Conservation (phyloP, 1,140 invertebrate species). For the Trigoniulus corallinus region DNA sequence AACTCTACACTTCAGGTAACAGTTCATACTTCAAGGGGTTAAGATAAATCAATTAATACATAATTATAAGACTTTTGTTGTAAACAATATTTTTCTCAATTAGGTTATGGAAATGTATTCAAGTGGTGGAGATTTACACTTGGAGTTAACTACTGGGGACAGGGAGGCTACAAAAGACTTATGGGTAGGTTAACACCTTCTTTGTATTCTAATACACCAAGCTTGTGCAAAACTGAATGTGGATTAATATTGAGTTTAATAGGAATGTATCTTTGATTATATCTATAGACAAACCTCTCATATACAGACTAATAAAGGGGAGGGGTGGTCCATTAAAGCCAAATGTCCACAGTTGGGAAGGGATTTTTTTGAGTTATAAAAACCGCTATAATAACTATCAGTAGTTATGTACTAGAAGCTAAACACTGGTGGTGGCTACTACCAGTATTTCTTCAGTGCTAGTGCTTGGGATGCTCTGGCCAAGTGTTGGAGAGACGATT, state of each 20-base stretch:
- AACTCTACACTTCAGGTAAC: conserved; percentile 61
- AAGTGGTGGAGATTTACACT: conserved; percentile 74
- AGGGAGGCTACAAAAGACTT: conserved; percentile 55
- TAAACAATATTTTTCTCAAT: conserved; percentile 14
- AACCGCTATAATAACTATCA: too few species aligned
- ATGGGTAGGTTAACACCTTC: conserved; percentile 37
- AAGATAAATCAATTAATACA: too few species aligned
- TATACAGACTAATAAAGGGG: background rate
- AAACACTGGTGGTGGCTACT: too few species aligned
- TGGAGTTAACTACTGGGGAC: conserved; percentile 70
- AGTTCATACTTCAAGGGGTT: background rate
- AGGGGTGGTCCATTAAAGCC: background rate
- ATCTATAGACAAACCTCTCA: too few species aligned
- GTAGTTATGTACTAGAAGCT: too few species aligned
- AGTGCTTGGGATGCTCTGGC: too few species aligned
- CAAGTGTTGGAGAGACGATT: too few species aligned
- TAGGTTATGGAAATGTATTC: conserved; percentile 77
- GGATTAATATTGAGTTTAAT: background rate
- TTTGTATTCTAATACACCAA: background rate
- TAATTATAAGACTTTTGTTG: too few species aligned
- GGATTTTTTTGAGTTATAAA: too few species aligned
- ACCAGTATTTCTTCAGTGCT: too few species aligned
- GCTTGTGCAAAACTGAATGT: background rate
- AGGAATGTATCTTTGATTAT: background rate
- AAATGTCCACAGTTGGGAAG: too few species aligned